These are phyloP conservation scores for Drosophila nigricruria DNA, from an alignment of 2,888 invertebrate genomes.

Conservation along the genomic window DNA sequence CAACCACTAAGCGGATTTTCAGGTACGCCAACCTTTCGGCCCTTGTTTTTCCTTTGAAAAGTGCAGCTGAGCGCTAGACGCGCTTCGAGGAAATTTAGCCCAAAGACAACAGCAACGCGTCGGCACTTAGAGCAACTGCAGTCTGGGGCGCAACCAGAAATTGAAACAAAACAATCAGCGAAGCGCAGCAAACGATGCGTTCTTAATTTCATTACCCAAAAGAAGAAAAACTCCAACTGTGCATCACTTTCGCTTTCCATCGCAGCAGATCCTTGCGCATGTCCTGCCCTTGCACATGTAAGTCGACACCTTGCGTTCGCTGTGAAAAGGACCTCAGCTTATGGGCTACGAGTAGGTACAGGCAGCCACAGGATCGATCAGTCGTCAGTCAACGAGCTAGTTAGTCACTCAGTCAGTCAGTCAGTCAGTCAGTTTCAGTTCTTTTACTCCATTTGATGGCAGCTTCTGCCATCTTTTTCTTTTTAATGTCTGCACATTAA, in stretches of 20 bases:
- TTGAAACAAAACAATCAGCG: conserved; percentile 82
- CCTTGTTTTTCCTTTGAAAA: conserved; percentile 57
- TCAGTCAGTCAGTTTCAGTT: conserved; percentile 11
- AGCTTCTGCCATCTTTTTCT: conserved; percentile 14
- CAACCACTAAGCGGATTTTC: conserved; percentile 72
- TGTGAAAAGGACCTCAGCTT: conserved; percentile 5
- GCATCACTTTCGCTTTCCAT: conserved; percentile 73
- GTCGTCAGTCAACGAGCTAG: conserved; percentile 21
- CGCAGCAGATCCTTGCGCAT: conserved; percentile 23
- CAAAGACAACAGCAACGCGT: conserved; percentile 28
- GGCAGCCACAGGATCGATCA: conserved; percentile 18
- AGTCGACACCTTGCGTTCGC: conserved; percentile 66
- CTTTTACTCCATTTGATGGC: conserved; percentile 14
- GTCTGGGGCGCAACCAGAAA: conserved; percentile 70
- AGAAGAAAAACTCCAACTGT: conserved; percentile 56
- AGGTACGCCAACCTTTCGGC: conserved; percentile 59
- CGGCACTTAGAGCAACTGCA: conserved; percentile 51
- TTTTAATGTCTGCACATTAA: conserved; percentile 39
- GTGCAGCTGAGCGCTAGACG: conserved; percentile 57
- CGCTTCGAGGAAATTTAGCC: conserved; percentile 54
- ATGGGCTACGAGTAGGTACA: conserved; percentile 10
- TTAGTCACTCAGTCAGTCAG: conserved; percentile 24
- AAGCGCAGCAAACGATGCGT: conserved; percentile 77
- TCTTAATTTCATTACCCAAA: conserved; percentile 79
- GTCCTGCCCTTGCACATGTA: conserved; percentile 62